Base-by-base conservation (phyloP, 2,888 invertebrate genomes). In the Gandaritis pyraliata region DNA sequence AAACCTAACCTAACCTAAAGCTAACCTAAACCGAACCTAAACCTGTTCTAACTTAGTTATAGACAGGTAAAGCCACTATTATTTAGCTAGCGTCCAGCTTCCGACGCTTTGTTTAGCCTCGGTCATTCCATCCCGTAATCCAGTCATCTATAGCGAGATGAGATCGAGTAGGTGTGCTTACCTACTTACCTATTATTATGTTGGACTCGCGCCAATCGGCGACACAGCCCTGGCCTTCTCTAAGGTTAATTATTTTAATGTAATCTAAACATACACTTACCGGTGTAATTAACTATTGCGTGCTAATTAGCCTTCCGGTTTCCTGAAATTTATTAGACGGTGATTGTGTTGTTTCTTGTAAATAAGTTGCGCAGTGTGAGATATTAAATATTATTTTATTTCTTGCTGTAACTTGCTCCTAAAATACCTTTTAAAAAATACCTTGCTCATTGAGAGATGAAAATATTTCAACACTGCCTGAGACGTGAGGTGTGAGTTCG, bases 201-300 rank as follows among this genome's bases (percentile, higher is more conserved):
- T 82, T 90, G 90, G 90, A 87, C 50, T 16, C 55, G 64, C 48
- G 85, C 90, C 90, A 91, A 86, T 70, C 72, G 76, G 82, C 82
- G 89, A 88, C 88, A 87, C 80, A 83, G 79, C 81, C 82, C 67
- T 86, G 90, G 87, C 90, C 90, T 86, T 86, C 77, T 64, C 67
- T 75, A 81, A 87, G 88, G 90, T 84, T 87, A 86, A 85, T 85
- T 83, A 86, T 88, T 85, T 84, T 82, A 82, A 84, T 86, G 81
- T 78, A 76, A 80, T 75, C 75, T 75, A 75, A 76, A 78, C 73
- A 67, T 72, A 66, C 68, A 64, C 56, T 70, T 64, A 65, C 61
- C 57, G 52, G 52, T 67, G 65, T 71, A 74, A 73, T 73, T 72
- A 69, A 58, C 61, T 48, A 52, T 65, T 48, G 58, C 58, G 50